These are phyloP conservation scores for Sebastes taczanowskii DNA, from an alignment of 2,797 vertebrate genomes.

Conservation along the genomic window DNA sequence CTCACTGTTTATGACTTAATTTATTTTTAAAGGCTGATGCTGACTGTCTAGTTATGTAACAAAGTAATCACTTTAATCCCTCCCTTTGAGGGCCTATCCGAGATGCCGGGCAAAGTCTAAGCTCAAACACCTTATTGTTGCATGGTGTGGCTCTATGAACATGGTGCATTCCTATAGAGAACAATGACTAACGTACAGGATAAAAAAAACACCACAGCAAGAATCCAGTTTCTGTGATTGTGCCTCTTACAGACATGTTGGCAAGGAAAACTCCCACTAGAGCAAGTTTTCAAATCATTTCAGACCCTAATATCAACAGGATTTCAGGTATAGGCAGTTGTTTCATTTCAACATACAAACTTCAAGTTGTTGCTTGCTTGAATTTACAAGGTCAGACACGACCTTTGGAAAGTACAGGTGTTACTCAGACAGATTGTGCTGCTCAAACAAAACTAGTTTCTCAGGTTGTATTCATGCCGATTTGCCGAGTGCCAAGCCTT, in stretches of 20 bases:
- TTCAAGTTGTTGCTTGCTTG: background rate
- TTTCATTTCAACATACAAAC: background rate
- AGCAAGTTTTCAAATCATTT: background rate
- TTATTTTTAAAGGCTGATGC: background rate
- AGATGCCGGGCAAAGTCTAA: constrained; percentile 38
- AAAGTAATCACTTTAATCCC: constrained; percentile 12
- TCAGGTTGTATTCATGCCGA: constrained; percentile 56
- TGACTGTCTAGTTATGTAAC: constrained; percentile 4
- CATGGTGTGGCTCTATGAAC: background rate
- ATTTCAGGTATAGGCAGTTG: background rate
- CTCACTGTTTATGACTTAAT: background rate
- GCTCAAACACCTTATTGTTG: constrained; percentile 13
- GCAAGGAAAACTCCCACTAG: background rate
- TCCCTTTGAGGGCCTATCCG: background rate
- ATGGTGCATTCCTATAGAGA: background rate
- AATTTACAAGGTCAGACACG: background rate
- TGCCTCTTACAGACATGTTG: background rate
- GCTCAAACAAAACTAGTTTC: constrained; percentile 68
- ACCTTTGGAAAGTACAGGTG: constrained; percentile 4
- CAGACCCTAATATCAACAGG: background rate
- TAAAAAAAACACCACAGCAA: background rate
- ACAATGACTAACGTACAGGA: background rate
- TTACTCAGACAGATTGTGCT: constrained; percentile 10
- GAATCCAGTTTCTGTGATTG: background rate
- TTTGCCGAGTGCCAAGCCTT: constrained; percentile 27